Evolutionary conservation across 2,113 vertebrate genomes (phyloP).

Genomic region (Plotosus lineatus): DNA sequence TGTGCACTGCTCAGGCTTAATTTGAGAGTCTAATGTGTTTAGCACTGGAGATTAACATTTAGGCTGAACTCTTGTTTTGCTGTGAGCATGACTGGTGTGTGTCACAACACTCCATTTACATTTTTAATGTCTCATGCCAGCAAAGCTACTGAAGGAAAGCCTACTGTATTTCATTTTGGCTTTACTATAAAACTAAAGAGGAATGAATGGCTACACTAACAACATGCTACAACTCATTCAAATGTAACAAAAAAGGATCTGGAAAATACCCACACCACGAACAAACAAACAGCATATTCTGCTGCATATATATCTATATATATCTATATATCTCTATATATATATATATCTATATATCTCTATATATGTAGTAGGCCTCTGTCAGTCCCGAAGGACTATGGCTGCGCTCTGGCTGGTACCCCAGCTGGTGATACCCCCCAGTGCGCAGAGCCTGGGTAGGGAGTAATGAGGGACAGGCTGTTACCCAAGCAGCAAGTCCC

Average conservation of each 20-base stretch:
- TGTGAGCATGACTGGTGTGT: not conserved
- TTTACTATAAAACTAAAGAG: not conserved
- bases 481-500: no score
- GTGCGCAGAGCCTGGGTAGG: no score
- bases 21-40: slow-evolving; percentile 1
- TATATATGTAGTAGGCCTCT: not conserved
- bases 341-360: not conserved
- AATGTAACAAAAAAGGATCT: not conserved
- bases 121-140: not conserved
- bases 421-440: no score
- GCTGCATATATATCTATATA: not conserved
- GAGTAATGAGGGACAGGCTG: no score
- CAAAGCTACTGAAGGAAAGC: not conserved
- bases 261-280: not conserved
- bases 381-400: no score
- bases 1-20: slow-evolving; percentile 8
- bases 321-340: not conserved
- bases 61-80: not conserved
- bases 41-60: not conserved
- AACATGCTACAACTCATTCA: not conserved
- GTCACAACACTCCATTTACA: not conserved
- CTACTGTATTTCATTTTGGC: not conserved
- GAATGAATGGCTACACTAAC: not conserved
- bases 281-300: no score
- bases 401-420: no score